A percentile compares a stretch with the other conserved stretches of the same genome.
Conservation (phyloP, 2,888 invertebrate genomes). For the Oegoconia quadripuncta region DNA sequence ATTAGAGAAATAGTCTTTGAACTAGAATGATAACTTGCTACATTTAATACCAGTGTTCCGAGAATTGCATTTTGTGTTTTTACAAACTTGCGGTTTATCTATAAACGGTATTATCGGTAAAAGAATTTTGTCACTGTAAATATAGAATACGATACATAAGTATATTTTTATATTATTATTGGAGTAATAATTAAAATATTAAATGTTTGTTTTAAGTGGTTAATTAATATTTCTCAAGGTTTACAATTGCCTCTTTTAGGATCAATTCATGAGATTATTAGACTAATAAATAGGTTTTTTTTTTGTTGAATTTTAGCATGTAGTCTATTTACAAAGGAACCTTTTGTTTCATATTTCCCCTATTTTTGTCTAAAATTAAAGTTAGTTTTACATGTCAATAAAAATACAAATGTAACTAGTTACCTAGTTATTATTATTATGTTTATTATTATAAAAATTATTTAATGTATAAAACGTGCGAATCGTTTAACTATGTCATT, state of each 20-base stretch:
- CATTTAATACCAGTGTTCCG: constrained; percentile 39
- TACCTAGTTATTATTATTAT: no score
- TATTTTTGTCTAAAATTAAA: no score
- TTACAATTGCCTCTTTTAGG: constrained; percentile 42
- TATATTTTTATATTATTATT: constrained; percentile 72
- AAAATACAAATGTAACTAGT: no score
- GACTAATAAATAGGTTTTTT: no score
- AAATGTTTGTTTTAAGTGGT: constrained; percentile 46
- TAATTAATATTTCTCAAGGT: constrained; percentile 59
- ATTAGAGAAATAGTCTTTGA: constrained; percentile 31
- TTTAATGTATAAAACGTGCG: no score
- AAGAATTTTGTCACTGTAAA: constrained; percentile 66
- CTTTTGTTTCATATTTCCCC: background rate
- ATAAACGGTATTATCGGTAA: no score
- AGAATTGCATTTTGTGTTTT: no score
- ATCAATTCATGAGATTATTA: constrained; percentile 33
- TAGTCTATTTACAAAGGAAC: background rate
- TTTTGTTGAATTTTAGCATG: background rate
- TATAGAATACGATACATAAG: constrained; percentile 55
- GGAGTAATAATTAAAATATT: constrained; percentile 53
- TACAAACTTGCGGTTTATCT: constrained; percentile 33
- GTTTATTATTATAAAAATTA: no score
- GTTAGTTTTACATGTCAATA: no score
- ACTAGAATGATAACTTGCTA: constrained; percentile 29
- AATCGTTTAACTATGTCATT: constrained; percentile 8